Evolutionary conservation across 2,888 invertebrate species (phyloP), one percentile per base, ranked within the genome.

Genomic region (Strigamia maritima): DNA sequence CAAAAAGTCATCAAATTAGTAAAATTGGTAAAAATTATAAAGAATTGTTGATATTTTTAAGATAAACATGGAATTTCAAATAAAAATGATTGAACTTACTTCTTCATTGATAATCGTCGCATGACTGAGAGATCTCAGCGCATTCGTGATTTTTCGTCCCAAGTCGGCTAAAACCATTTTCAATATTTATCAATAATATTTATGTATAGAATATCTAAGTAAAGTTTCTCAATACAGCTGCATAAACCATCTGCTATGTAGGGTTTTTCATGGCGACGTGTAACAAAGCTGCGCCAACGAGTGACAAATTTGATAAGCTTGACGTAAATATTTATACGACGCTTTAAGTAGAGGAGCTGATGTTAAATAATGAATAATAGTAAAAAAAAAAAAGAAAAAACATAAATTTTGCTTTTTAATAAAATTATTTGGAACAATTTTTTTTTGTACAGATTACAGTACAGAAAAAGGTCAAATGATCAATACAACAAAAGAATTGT

Each of bases 101-200:
- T 98, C 97, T 89, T 98, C 97, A 89, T 98, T 98, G 84, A 98
- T 98, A 82, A 98, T 93, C 76, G 98, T 98, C 81, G 98, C 98
- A 89, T 96, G 96, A 89, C 97, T 98, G 83, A 99, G 89, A 79
- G 97, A 97, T 87, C 97, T 94, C 87, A 99, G 89, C 82, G 99
- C 99, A 87, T 95, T 94, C 85, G 98, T 98, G 86, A 99, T 99
- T 90, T 98, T 98, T 86, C 99, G 93, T 86, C 99, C 99, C 87
- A 99, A 92, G 90, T 99, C 99, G 85, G 99, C 99, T 91, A 99
- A 94, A 87, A 99, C 99, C 99, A 99, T 99, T 81, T 85, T 88
- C 3, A n/a, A 70, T 12, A 14, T 26, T 70, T 24, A 70, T 16
- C 8, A 16, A 1, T 4, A 70, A 12, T 19, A 22, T 4, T 19